Base-by-base conservation (phyloP, 2,888 invertebrate species). In the Eudasyphora cyanicolor region DNA sequence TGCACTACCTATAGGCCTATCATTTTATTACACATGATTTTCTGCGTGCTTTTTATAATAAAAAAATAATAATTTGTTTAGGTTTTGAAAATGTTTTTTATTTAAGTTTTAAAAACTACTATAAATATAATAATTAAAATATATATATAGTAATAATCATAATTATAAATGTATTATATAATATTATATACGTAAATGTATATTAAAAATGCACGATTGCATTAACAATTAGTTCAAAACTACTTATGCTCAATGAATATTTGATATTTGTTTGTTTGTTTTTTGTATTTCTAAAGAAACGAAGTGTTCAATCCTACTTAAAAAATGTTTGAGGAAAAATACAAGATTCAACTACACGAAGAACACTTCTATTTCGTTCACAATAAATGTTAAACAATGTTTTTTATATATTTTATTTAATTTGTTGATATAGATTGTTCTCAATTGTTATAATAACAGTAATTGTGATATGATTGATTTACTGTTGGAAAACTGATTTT, bases 401-500 rank as follows among this genome's bases (percentile, higher is more conserved):
- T 70, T 27, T 49, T 29, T 4, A 49, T 14, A 79, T 62, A 69
- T 83, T 69, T 83, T n/a, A n/a, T n/a, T n/a, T n/a, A n/a, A n/a
- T n/a, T n/a, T n/a, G n/a, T n/a, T n/a, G n/a, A n/a, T n/a, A n/a
- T n/a, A n/a, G n/a, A n/a, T n/a, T n/a, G n/a, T n/a, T n/a, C n/a
- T n/a, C n/a, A n/a, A n/a, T n/a, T n/a, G n/a, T n/a, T n/a, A n/a
- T n/a, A n/a, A n/a, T n/a, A n/a, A n/a, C 69, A 80, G 62, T 62
- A n/a, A 17, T 42, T 74, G 57, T 71, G 83, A 83, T 80, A 83
- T 83, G 83, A 51, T 76, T 82, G 71, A 24, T 45, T 45, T 45
- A n/a, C 6, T 45, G n/a, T 45, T 60, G 29, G 24, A 29, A 29
- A 12, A 57, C 35, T 7, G 10, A 6, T 35, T 35, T 35, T 7